phyloP scores from a whole-genome alignment of 2,113 vertebrate species.

The Mesoclemmys tuberculata region DNA sequence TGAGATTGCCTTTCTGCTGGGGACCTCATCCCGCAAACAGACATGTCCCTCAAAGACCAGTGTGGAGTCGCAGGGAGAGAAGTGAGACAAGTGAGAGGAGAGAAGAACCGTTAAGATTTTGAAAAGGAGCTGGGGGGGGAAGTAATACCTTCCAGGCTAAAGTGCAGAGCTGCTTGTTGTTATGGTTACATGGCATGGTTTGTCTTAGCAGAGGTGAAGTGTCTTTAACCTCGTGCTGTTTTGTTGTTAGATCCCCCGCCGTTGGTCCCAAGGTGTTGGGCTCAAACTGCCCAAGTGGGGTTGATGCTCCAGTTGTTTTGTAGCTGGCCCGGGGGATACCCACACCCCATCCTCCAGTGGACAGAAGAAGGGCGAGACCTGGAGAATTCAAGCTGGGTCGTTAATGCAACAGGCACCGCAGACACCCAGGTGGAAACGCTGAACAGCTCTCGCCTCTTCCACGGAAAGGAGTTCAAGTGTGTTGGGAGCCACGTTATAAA shows the following conservation, averaged over 20 bases:
- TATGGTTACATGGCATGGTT: background rate
- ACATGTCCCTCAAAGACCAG: background rate
- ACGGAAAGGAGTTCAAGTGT: conserved; percentile 83
- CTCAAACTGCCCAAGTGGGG: background rate
- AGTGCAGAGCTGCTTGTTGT: background rate
- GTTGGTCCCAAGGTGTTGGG: conserved; percentile 79
- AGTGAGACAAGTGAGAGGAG: background rate
- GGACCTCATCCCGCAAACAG: background rate
- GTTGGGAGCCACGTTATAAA: conserved; percentile 69
- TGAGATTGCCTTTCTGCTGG: background rate
- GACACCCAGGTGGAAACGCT: conserved; percentile 75
- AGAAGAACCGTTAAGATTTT: background rate
- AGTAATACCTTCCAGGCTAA: accelerated
- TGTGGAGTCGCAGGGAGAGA: background rate
- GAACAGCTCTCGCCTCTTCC: conserved; percentile 78
- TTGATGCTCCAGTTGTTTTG: conserved; percentile 82
- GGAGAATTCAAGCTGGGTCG: conserved; percentile 65
- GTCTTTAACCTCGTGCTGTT: background rate
- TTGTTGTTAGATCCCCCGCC: conserved; percentile 79
- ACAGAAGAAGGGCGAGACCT: conserved; percentile 54
- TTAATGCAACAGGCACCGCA: background rate
- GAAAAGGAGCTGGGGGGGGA: background rate
- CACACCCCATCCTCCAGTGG: conserved; percentile 85
- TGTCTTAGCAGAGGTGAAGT: background rate
- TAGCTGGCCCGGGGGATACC: conserved; percentile 87